Evolutionary conservation across 2,888 invertebrate genomes (phyloP).

Genomic region (Villa cingulata): DNA sequence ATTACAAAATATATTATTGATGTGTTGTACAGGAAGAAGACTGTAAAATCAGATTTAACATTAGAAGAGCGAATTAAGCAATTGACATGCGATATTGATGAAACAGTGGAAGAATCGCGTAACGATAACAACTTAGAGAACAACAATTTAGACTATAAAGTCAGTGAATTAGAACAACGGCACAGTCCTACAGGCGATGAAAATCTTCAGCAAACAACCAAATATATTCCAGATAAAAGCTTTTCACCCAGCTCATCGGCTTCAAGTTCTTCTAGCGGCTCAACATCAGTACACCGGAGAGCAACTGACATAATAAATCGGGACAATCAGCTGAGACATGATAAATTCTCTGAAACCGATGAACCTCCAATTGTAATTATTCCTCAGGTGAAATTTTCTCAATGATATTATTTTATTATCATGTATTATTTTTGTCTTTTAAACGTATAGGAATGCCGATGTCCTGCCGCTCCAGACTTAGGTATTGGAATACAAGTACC

Average conservation of each 20-base stretch:
- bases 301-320: slow-evolving; percentile 37
- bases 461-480: slow-evolving; percentile 41
- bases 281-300: slow-evolving; percentile 49
- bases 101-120: slow-evolving; percentile 36
- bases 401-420: background rate
- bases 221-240: slow-evolving; percentile 42
- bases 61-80: slow-evolving; percentile 75
- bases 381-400: slow-evolving; percentile 30
- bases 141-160: background rate
- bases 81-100: slow-evolving; percentile 74
- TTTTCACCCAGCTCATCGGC: slow-evolving; percentile 46
- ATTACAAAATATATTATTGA: background rate
- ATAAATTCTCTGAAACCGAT: slow-evolving; percentile 35
- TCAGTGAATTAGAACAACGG: slow-evolving; percentile 35
- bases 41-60: slow-evolving; percentile 48
- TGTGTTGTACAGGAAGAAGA: slow-evolving; percentile 29
- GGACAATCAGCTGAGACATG: slow-evolving; percentile 30
- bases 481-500: slow-evolving; percentile 40
- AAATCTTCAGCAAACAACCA: slow-evolving; percentile 17
- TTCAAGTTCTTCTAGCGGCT: slow-evolving; percentile 42
- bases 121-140: background rate
- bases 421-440: too few relatives aligned
- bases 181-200: slow-evolving; percentile 57
- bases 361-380: slow-evolving; percentile 37
- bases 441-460: slow-evolving; percentile 33